These are phyloP conservation scores for Cylloceria caligata DNA, from an alignment of 2,888 invertebrate species.

Conservation along the genomic window DNA sequence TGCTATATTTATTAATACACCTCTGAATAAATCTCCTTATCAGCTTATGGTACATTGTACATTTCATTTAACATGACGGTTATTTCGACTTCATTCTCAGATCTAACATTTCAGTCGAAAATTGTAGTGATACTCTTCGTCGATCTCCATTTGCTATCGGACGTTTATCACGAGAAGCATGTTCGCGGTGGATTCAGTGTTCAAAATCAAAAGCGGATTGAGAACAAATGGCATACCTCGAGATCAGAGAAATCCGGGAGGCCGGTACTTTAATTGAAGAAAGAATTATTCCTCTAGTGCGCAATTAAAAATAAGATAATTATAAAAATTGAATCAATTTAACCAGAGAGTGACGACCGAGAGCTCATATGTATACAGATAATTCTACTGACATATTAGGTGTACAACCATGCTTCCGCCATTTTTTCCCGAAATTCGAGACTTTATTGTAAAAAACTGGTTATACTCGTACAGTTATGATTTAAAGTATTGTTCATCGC, in stretches of 20 bases:
- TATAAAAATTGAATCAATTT: no score
- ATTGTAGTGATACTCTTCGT: constrained; percentile 86
- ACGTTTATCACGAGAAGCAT: constrained; percentile 88
- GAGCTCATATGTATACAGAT: no score
- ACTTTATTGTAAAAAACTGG: no score
- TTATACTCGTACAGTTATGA: no score
- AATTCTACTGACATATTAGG: no score
- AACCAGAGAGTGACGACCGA: no score
- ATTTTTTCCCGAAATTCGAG: no score
- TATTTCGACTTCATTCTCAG: constrained; percentile 75
- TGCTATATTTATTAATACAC: constrained; percentile 77
- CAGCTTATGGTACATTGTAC: constrained; percentile 73
- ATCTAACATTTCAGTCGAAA: constrained; percentile 83
- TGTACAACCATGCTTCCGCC: no score
- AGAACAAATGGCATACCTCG: constrained; percentile 95
- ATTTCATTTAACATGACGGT: constrained; percentile 80
- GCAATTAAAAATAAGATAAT: no score
- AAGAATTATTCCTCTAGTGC: no score
- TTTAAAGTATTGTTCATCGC: no score
- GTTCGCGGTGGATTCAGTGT: constrained; percentile 79
- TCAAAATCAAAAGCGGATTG: constrained; percentile 88
- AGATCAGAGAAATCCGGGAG: constrained; percentile 88
- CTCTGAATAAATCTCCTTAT: constrained; percentile 76
- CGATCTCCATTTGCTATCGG: constrained; percentile 89
- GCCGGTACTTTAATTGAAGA: no score